A percentile compares a stretch with the other conserved stretches of the same genome.
These are phyloP conservation scores for Philotrypesis tridentata DNA, from an alignment of 1,140 invertebrate genomes.

Conservation along the genomic window DNA sequence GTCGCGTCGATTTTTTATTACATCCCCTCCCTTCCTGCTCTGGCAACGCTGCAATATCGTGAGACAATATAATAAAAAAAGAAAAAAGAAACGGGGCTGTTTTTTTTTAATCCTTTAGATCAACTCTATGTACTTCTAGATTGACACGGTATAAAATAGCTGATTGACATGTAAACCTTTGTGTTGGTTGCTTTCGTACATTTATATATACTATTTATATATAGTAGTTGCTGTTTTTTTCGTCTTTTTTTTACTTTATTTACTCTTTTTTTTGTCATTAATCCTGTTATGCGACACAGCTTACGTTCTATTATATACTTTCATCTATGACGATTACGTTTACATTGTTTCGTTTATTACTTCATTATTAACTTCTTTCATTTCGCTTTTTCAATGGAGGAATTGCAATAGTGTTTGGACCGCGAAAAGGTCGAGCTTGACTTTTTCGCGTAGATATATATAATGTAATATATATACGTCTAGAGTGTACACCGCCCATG, in stretches of 20 bases:
- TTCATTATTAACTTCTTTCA: not conserved
- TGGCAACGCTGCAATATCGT: no score
- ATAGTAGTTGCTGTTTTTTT: conserved; percentile 39
- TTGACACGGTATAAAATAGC: conserved; percentile 62
- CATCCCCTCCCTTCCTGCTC: no score
- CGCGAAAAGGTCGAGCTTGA: not conserved
- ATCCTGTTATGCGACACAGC: conserved; percentile 38
- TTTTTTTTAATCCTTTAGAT: conserved; percentile 1
- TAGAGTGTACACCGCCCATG: not conserved
- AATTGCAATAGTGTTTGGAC: conserved; percentile 28
- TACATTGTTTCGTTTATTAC: conserved; percentile 45
- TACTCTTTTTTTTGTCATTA: conserved; percentile 22
- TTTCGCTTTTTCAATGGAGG: conserved; percentile 29
- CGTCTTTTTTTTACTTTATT: conserved; percentile 41
- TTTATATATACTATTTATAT: conserved; percentile 11
- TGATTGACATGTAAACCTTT: conserved; percentile 61
- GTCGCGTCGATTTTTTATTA: no score
- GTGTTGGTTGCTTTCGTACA: conserved; percentile 21
- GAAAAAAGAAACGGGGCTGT: conserved; percentile 32
- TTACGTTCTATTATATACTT: conserved; percentile 44
- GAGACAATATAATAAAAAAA: no score
- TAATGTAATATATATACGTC: not conserved
- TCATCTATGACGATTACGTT: conserved; percentile 49
- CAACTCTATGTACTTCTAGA: conserved; percentile 32
- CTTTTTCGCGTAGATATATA: not conserved